phyloP scores from a whole-genome alignment of 2,113 vertebrate species.

The Anarhynchus alexandrinus region DNA sequence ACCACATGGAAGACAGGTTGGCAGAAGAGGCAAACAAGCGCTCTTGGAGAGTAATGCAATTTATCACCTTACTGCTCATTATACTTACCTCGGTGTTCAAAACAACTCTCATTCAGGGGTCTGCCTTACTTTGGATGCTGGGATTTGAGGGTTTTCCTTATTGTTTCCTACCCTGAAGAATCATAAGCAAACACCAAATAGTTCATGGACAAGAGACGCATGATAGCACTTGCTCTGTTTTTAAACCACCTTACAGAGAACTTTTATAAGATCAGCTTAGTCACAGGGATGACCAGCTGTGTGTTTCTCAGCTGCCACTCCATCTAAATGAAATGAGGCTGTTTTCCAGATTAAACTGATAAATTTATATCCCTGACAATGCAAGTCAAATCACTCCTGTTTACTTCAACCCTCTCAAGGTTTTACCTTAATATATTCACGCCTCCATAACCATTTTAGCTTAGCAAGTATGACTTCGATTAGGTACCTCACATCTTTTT shows the following conservation, averaged over 20 bases:
- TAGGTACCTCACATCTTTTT: background rate
- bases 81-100: background rate
- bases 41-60: background rate
- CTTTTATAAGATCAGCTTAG: background rate
- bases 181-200: background rate
- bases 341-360: background rate
- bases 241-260: background rate
- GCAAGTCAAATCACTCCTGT: background rate
- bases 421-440: background rate
- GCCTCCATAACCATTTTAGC: background rate
- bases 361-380: background rate
- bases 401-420: background rate
- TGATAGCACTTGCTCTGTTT: background rate
- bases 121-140: background rate
- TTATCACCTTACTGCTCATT: background rate
- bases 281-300: background rate
- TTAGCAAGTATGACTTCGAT: background rate
- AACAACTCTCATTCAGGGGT: background rate
- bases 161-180: background rate
- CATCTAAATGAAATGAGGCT: rapidly evolving
- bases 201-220: background rate
- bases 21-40: background rate
- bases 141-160: background rate
- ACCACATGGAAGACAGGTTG: background rate
- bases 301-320: background rate